phyloP scores from a whole-genome alignment of 2,888 invertebrate species.

The Leptopilina drosophilae region DNA sequence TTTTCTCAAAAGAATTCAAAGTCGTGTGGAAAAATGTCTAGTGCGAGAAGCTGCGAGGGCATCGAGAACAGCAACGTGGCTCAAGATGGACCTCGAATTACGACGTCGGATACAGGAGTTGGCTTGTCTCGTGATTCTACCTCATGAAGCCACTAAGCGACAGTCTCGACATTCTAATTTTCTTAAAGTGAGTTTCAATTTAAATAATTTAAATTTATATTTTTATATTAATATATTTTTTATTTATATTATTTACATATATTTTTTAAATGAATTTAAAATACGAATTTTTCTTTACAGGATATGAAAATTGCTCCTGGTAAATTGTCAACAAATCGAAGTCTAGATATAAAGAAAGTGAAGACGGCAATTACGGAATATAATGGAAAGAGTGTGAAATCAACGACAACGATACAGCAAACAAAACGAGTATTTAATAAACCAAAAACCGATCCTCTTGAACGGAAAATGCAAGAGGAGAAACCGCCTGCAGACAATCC shows the following conservation, averaged over 20 bases:
- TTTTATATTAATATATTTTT: too few species aligned
- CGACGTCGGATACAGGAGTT: constrained; percentile 83
- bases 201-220: too few species aligned
- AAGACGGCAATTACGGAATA: constrained; percentile 76
- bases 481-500: constrained; percentile 62
- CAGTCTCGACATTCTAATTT: constrained; percentile 72
- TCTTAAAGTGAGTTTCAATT: constrained; percentile 62
- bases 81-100: constrained; percentile 81
- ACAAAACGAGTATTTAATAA: constrained; percentile 66
- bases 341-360: constrained; percentile 74
- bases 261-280: background rate
- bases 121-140: constrained; percentile 79
- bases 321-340: constrained; percentile 69
- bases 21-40: constrained; percentile 85
- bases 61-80: constrained; percentile 82
- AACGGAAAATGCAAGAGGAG: constrained; percentile 71
- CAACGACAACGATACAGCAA: constrained; percentile 57
- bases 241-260: too few species aligned
- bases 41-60: constrained; percentile 84
- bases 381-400: constrained; percentile 69
- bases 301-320: constrained; percentile 67
- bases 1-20: constrained; percentile 81
- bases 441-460: constrained; percentile 74
- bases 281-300: constrained; percentile 53
- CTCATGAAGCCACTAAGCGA: constrained; percentile 74